Evolutionary conservation across 2,113 vertebrate species (phyloP), one percentile per base, ranked within the genome.

Genomic region (Illadopsis cleaveri): DNA sequence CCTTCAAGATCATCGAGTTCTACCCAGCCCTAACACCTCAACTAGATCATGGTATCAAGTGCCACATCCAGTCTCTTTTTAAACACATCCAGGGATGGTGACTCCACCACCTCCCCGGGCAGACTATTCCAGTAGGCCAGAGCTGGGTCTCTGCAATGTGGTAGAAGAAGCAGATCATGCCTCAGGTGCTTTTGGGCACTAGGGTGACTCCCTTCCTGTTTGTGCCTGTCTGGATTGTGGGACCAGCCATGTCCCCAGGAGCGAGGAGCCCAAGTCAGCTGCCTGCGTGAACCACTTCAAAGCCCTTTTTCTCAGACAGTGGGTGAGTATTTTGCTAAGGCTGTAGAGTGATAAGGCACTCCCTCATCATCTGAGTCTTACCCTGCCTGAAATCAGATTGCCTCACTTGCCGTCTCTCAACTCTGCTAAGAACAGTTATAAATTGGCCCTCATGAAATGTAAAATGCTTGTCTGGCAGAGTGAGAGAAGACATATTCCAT

Each of bases 401-500:
- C 71, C 50, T 37, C 31, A 18, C 56, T 94, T 94, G 44, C 82
- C 0, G 2, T 28, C 61, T 62, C 57, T 94, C 7, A 5, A 22
- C 38, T 88, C 28, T 38, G 44, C 70, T 9, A 9, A 89, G 54
- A 80, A 16, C 71, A 71, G 51, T 94, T 87, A 81, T 87, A 84
- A 89, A 94, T 66, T 87, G 37, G 42, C 89, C 86, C 73, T 80
- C 91, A 61, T 82, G 76, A 82, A 94, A 92, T 27, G 47, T 79
- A 97, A 90, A 95, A 89, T 57, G 57, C 84, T 86, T 87, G 31
- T 91, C 93, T 97, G 58, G 84, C 69, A 89, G 84, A 90, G 54
- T 77, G 75, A 75, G 88, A 91, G 89, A 83, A 91, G 87, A 72
- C 66, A 19, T 87, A 87, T 75, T 93, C 84, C 62, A 33, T 90